A percentile compares a stretch with the other conserved stretches of the same genome.
These are phyloP conservation scores for Cheilosia vernalis DNA, from an alignment of 2,888 invertebrate genomes.

Conservation along the genomic window DNA sequence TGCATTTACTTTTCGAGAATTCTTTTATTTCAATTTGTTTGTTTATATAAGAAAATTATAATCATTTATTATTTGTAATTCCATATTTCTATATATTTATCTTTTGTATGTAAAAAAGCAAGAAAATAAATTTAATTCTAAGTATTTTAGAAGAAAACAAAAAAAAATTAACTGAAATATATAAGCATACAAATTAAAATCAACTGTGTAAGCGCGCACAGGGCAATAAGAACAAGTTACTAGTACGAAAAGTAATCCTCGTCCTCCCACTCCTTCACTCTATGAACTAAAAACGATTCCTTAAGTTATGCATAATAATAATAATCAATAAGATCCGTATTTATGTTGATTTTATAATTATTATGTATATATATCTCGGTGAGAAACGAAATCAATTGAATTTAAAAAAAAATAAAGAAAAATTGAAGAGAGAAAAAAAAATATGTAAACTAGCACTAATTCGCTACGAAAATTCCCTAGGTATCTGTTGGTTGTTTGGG, in stretches of 20 bases:
- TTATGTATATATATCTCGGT: slow-evolving; percentile 42
- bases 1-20: slow-evolving; percentile 36
- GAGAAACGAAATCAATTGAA: slow-evolving; percentile 58
- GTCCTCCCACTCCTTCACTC: slow-evolving; percentile 24
- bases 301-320: slow-evolving; percentile 60
- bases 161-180: slow-evolving; percentile 26
- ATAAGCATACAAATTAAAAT: slow-evolving; percentile 2
- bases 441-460: slow-evolving; percentile 64
- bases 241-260: slow-evolving; percentile 27
- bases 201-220: slow-evolving; percentile 38
- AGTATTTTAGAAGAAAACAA: slow-evolving; percentile 40
- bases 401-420: slow-evolving; percentile 34
- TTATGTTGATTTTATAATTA: slow-evolving; percentile 2
- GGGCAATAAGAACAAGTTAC: slow-evolving; percentile 27
- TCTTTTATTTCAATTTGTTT: slow-evolving; percentile 37
- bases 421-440: slow-evolving; percentile 33
- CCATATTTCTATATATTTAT: slow-evolving; percentile 63
- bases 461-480: slow-evolving; percentile 54
- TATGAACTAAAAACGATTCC: slow-evolving; percentile 58
- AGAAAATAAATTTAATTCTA: slow-evolving; percentile 73
- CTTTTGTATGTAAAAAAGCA: slow-evolving; percentile 66
- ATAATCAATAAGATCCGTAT: slow-evolving; percentile 32
- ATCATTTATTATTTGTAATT: slow-evolving; percentile 49
- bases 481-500: slow-evolving; percentile 5
- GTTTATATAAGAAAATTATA: slow-evolving; percentile 47